phyloP scores from a whole-genome alignment of 2,888 invertebrate species.

The Palloptera scutellata region DNA sequence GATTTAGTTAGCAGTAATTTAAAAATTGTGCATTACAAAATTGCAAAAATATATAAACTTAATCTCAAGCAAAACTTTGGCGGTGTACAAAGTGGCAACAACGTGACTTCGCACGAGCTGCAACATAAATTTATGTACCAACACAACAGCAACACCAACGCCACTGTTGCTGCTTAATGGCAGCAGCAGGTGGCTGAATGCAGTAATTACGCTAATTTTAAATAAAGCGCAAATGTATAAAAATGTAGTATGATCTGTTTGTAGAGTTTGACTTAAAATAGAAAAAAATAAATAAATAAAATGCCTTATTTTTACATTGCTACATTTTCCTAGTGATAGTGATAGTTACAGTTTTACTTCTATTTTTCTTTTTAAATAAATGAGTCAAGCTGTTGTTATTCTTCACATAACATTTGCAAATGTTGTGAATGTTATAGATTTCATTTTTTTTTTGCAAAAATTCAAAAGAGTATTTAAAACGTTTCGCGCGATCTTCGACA shows the following conservation, averaged over 20 bases:
- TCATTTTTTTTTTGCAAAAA: too few species aligned
- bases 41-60: constrained; percentile 17
- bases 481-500: too few species aligned
- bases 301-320: too few species aligned
- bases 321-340: too few species aligned
- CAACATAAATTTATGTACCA: background rate
- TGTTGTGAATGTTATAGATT: too few species aligned
- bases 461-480: too few species aligned
- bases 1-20: background rate
- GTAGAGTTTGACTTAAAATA: background rate
- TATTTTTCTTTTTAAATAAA: too few species aligned
- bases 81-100: constrained; percentile 55
- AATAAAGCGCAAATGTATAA: background rate
- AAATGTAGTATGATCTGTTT: background rate
- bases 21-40: background rate
- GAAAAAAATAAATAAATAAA: background rate
- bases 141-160: constrained; percentile 21
- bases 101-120: constrained; percentile 48
- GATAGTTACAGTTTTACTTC: too few species aligned
- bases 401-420: too few species aligned
- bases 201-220: constrained; percentile 22
- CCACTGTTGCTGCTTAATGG: constrained; percentile 15
- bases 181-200: constrained; percentile 53
- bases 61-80: constrained; percentile 42
- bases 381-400: too few species aligned